phyloP scores from a whole-genome alignment of 2,113 vertebrate species.

The Tympanuchus pallidicinctus region DNA sequence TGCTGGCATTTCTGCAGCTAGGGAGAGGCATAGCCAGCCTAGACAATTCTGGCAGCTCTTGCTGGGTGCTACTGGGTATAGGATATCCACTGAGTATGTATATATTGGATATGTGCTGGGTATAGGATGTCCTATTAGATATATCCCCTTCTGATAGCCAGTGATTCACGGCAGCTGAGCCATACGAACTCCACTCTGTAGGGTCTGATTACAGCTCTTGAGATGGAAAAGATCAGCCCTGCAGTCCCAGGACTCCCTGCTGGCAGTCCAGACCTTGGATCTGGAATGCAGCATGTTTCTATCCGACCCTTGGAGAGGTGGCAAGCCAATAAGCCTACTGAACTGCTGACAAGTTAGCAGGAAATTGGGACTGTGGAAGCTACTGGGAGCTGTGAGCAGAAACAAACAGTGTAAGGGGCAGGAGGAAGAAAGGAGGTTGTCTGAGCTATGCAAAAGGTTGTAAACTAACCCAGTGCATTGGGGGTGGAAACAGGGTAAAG shows the following conservation, averaged over 20 bases:
- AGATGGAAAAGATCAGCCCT: background rate
- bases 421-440: background rate
- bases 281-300: background rate
- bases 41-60: background rate
- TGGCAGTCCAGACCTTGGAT: background rate
- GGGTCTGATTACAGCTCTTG: background rate
- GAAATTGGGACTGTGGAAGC: background rate
- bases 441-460: background rate
- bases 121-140: too few species aligned
- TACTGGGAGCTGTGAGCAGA: background rate
- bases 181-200: background rate
- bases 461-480: background rate
- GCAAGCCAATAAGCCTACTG: background rate
- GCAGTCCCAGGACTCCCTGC: background rate
- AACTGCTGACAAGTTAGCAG: background rate
- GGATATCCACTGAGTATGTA: too few species aligned
- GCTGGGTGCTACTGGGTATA: background rate
- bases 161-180: background rate
- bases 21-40: background rate
- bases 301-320: background rate
- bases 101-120: background rate
- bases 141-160: background rate
- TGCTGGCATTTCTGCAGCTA: background rate
- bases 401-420: background rate
- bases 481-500: background rate